Evolutionary conservation across 2,888 invertebrate species (phyloP).

Genomic region (Invenusta paracnida): DNA sequence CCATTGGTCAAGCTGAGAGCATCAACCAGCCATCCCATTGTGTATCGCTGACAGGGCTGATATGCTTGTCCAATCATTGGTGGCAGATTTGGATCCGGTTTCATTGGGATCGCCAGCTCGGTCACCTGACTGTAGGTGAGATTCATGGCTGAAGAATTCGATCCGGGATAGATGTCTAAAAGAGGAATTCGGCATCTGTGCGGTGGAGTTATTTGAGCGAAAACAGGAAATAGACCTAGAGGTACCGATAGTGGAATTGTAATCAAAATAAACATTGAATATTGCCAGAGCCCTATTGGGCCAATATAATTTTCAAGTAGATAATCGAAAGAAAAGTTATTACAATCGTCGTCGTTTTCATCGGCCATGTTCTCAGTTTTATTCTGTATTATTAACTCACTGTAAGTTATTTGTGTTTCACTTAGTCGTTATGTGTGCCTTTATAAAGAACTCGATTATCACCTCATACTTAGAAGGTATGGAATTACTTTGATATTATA

Average conservation of each 20-base stretch:
- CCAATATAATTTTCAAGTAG: neutral
- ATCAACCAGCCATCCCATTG: neutral
- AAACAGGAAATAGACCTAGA: neutral
- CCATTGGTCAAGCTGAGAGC: neutral
- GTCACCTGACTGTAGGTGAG: neutral
- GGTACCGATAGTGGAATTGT: neutral
- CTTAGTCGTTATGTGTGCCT: too few relatives aligned
- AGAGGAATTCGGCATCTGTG: slow-evolving; percentile 4
- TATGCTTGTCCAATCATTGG: neutral
- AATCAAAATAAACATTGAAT: neutral
- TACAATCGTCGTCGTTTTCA: too few relatives aligned
- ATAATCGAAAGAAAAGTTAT: too few relatives aligned
- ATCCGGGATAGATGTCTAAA: neutral
- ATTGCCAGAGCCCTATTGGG: neutral
- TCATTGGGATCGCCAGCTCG: neutral
- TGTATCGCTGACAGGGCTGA: neutral
- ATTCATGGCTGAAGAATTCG: too few relatives aligned
- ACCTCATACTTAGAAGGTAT: too few relatives aligned
- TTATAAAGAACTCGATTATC: too few relatives aligned
- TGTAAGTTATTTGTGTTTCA: too few relatives aligned
- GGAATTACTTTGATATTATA: too few relatives aligned
- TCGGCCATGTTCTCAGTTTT: too few relatives aligned
- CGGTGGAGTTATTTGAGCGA: neutral
- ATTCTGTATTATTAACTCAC: too few relatives aligned
- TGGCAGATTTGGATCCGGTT: neutral